These are phyloP conservation scores for Campaea margaritaria DNA, from an alignment of 2,888 invertebrate genomes.

Conservation along the genomic window DNA sequence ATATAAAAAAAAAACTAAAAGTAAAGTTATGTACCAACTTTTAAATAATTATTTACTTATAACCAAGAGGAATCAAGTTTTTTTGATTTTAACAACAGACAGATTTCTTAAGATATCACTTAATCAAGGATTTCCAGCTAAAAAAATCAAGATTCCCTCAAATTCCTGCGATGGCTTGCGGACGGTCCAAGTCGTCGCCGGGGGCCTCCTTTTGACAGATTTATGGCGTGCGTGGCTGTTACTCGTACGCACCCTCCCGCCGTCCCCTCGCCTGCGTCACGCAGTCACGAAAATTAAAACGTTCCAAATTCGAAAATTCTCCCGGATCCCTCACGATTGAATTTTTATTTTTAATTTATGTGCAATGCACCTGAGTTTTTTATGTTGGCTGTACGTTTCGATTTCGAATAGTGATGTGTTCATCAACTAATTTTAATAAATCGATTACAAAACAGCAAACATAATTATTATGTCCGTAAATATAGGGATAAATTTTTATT, in stretches of 20 bases:
- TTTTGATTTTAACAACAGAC: too few species aligned
- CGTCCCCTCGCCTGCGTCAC: constrained; percentile 43
- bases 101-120: too few species aligned
- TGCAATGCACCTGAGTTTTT: constrained; percentile 44
- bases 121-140: constrained; percentile 1
- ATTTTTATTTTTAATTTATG: constrained; percentile 51
- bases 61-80: too few species aligned
- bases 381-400: constrained; percentile 26
- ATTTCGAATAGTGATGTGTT: constrained; percentile 12
- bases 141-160: constrained; percentile 36
- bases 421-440: neutral
- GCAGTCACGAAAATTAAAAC: constrained; percentile 71
- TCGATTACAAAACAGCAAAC: neutral
- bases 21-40: too few species aligned
- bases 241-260: constrained; percentile 54
- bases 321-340: constrained; percentile 60
- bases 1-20: too few species aligned
- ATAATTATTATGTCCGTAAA: too few species aligned
- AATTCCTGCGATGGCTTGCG: constrained; percentile 56
- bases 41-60: too few species aligned
- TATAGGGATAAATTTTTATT: neutral
- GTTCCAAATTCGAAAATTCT: constrained; percentile 67
- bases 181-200: constrained; percentile 69
- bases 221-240: constrained; percentile 76
- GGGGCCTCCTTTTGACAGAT: constrained; percentile 76